These are phyloP conservation scores for Bombus waltoni DNA, from an alignment of 1,140 invertebrate genomes.

Conservation along the genomic window DNA sequence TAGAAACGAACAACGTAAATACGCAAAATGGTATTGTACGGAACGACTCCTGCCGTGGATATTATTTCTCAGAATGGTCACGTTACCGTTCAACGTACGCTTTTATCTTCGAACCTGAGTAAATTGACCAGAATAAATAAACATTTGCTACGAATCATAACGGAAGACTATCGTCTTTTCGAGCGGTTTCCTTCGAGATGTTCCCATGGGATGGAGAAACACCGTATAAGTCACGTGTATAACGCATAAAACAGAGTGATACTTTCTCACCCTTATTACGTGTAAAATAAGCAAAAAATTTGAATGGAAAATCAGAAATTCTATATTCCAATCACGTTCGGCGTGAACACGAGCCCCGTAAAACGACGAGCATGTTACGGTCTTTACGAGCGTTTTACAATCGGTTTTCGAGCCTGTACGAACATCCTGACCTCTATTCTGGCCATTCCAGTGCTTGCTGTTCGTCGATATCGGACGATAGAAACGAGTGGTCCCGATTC, in stretches of 20 bases:
- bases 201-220: neutral
- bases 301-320: neutral
- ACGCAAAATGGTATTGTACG: too few species aligned
- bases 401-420: neutral
- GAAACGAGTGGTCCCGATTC: conserved; percentile 58
- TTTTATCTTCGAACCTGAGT: neutral
- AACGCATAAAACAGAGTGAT: neutral
- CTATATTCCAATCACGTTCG: neutral
- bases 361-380: conserved; percentile 12
- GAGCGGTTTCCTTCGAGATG: neutral
- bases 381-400: conserved; percentile 41
- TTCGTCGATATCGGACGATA: conserved; percentile 1
- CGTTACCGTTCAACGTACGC: neutral
- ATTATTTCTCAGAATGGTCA: neutral
- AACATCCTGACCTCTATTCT: conserved; percentile 23
- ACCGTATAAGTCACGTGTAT: neutral
- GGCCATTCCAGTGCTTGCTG: neutral
- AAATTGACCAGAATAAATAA: neutral
- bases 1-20: too few species aligned
- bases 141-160: neutral
- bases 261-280: too few species aligned
- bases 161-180: neutral
- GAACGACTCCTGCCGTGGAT: neutral
- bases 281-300: neutral
- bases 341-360: neutral